Evolutionary conservation across 2,113 vertebrate genomes (phyloP), one percentile per base, ranked within the genome.

Genomic region (Otocyon megalotis): DNA sequence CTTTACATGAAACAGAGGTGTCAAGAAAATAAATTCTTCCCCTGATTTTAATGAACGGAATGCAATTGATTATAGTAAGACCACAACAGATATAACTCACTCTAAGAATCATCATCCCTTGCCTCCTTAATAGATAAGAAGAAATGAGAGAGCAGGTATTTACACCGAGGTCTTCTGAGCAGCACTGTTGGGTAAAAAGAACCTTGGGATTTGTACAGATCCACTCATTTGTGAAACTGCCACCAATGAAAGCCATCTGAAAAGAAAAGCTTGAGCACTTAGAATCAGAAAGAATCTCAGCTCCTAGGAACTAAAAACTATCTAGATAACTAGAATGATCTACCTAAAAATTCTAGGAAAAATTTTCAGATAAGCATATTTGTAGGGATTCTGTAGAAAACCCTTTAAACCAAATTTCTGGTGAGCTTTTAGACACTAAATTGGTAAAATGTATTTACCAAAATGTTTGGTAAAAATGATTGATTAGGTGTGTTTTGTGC

Each of bases 1-100:
- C 56, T 95, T 85, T 88, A 79, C 60, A 90, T 22, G 24, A 93
- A 84, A 93, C n/a, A 81, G 43, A 53, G 32, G 48, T 72, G 4
- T 92, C 77, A 88, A 65, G 32, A 54, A 92, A 80, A 95, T 54
- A 93, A 96, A 94, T 32, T 13, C 24, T 90, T 81, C 24, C 83
- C 6, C 9, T 74, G 54, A 94, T 77, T 85, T 94, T 82, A 96
- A 89, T 32, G 65, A 96, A 90, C 83, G 43, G 92, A 90, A 97
- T 56, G 48, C 65, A 90, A 79, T 37, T 20, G 48, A 85, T 88
- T 79, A 82, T 11, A 93, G 4, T 7, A 56, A 60, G 28, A n/a
- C 8, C 24, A 30, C 22, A 90, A 63, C 0, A 62, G 54, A 48
- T 17, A 43, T 63, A 74, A 80, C 37, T 94, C 58, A 81, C 48